A percentile compares a stretch with the other conserved stretches of the same genome.
Evolutionary conservation across 1,140 invertebrate genomes (phyloP).

Genomic region (Aphidius ervi): DNA sequence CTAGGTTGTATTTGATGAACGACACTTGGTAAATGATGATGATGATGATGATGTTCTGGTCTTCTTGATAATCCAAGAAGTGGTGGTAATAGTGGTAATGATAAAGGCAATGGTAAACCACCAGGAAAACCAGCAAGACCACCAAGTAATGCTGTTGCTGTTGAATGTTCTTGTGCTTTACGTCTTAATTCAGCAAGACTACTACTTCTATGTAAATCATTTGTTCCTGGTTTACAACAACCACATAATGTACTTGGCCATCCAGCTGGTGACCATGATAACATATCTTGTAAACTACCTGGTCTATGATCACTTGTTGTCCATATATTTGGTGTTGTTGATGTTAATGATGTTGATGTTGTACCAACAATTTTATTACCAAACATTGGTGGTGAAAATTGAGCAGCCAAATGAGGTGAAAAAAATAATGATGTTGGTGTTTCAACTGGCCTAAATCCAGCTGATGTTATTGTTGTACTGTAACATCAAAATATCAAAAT

Average conservation of each 20-base stretch:
- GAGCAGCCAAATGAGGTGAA: slow-evolving; percentile 72
- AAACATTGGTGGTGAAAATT: slow-evolving; percentile 79
- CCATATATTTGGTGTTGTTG: slow-evolving; percentile 45
- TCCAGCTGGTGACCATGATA: slow-evolving; percentile 46
- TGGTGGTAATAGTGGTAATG: slow-evolving; percentile 53
- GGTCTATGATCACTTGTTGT: slow-evolving; percentile 41
- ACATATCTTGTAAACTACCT: slow-evolving; percentile 45
- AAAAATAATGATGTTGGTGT: slow-evolving; percentile 67
- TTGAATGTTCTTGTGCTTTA: slow-evolving; percentile 88
- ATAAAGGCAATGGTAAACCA: slow-evolving; percentile 53
- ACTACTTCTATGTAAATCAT: slow-evolving; percentile 59
- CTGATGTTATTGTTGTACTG: slow-evolving; percentile 60
- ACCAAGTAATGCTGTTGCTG: slow-evolving; percentile 62
- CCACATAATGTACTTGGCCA: slow-evolving; percentile 45
- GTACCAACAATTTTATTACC: slow-evolving; percentile 46
- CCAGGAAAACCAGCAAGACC: slow-evolving; percentile 54
- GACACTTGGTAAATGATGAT: slow-evolving; percentile 38
- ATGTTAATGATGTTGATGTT: slow-evolving; percentile 40
- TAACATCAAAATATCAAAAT: slow-evolving; percentile 32
- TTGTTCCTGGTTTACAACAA: slow-evolving; percentile 51
- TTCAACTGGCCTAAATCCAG: slow-evolving; percentile 58
- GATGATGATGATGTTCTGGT: slow-evolving; percentile 42
- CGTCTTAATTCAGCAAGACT: slow-evolving; percentile 82
- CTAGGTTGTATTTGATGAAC: slow-evolving; percentile 48
- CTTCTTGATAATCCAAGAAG: slow-evolving; percentile 47